These are phyloP conservation scores for Rhagoletis zephyria DNA, from an alignment of 1,140 invertebrate species.

Conservation along the genomic window DNA sequence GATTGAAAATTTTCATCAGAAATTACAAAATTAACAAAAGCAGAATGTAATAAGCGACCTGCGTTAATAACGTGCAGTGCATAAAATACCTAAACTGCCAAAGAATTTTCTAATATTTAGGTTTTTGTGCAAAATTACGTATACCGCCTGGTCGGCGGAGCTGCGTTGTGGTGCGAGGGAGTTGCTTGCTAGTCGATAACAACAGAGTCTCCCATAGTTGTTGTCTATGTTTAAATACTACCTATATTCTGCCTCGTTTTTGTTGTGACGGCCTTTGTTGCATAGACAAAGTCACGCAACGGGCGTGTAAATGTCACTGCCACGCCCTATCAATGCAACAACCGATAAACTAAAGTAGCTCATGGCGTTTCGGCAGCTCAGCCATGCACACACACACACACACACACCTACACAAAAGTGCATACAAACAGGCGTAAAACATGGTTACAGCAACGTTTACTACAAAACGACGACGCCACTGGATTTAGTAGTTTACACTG, in stretches of 20 bases:
- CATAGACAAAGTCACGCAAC: neutral
- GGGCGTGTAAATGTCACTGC: slow-evolving; percentile 46
- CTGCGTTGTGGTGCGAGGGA: too few species aligned
- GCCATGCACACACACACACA: neutral
- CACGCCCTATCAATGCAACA: slow-evolving; percentile 44
- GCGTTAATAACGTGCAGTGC: neutral
- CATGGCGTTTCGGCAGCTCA: neutral
- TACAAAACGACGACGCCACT: neutral
- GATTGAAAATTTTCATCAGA: neutral
- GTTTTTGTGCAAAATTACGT: slow-evolving; percentile 14
- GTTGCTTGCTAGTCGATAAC: too few species aligned
- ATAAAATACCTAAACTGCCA: neutral
- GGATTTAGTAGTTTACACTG: neutral
- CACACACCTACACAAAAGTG: neutral
- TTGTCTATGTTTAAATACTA: neutral
- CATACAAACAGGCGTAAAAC: neutral
- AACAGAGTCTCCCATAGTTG: neutral
- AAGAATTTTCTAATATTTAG: slow-evolving; percentile 5
- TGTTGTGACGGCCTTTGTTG: neutral
- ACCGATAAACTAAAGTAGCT: slow-evolving; percentile 30
- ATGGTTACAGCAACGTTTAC: slow-evolving; percentile 15
- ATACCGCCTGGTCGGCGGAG: neutral
- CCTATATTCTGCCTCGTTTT: neutral
- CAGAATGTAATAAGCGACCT: slow-evolving; percentile 6
- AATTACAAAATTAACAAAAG: slow-evolving; percentile 5